Evolutionary conservation across 2,888 invertebrate genomes (phyloP), one percentile per base, ranked within the genome.

Genomic region (Emmelina monodactyla): DNA sequence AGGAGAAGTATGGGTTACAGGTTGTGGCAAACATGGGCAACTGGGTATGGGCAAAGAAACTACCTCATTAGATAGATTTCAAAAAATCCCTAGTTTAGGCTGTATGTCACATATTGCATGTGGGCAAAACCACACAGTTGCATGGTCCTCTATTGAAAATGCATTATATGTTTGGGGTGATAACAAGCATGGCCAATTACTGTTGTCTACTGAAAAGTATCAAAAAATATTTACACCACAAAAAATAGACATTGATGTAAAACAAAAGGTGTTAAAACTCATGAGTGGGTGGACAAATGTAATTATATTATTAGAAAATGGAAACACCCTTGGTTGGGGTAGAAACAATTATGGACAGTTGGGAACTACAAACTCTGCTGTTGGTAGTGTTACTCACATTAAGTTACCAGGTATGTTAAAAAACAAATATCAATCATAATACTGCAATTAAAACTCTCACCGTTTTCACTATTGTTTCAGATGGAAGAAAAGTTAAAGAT

Each of bases 271-370:
- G 10, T 79, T 70, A 36, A 80, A 83, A 39, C 67, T 91, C 16
- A 65, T 82, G 44, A 83, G 85, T 48, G 93, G 92, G 3, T 93
- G 93, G 93, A 91, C 89, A 1, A 92, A 93, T 61, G 85, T 85
- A 47, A 82, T 87, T 3, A 71, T 86, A 9, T 71, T 86, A 64
- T 79, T 85, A 10, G 83, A 83, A 42, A 76, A 82, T 55, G 86
- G 87, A 10, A 73, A 80, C 38, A 62, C 92, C n/a, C 70, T 85
- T 15, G 78, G 85, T 10, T 93, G 91, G 91, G 93, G 93, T 2
- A 80, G 92, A 51, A 92, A 92, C 58, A 85, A 84, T 47, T 91
- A 91, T 63, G 91, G 90, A 1, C 92, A 93, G 56, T 68, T 92
- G 34, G 92, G 91, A 2, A 62, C 62, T 14, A 44, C 60, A 31